Conservation (phyloP, 1,140 invertebrate genomes). For the Nomia melanderi region DNA sequence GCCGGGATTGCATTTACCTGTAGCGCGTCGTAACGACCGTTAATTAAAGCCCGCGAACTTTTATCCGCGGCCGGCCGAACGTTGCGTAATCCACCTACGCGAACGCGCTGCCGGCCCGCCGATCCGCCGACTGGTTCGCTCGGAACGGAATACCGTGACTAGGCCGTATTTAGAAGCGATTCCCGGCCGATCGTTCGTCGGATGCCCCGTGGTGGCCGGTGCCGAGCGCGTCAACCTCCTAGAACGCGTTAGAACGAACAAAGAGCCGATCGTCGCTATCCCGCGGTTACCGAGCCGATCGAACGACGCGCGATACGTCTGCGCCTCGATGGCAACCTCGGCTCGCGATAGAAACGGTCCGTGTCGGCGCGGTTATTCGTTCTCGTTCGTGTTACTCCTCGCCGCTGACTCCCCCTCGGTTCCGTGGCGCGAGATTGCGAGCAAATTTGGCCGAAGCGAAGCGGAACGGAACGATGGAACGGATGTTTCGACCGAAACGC, state of each 20-base stretch:
- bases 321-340: conserved; percentile 30
- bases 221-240: neutral
- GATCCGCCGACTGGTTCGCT: conserved; percentile 13
- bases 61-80: conserved; percentile 9
- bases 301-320: conserved; percentile 20
- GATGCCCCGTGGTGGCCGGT: neutral
- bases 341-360: conserved; percentile 22
- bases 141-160: neutral
- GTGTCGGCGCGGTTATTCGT: conserved; percentile 20
- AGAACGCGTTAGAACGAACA: conserved; percentile 16
- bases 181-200: neutral
- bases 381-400: conserved; percentile 14
- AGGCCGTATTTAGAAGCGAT: conserved; percentile 14
- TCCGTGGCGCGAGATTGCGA: too few relatives aligned
- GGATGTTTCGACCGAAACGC: too few relatives aligned
- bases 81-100: conserved; percentile 50
- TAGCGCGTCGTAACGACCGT: conserved; percentile 46
- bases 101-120: neutral
- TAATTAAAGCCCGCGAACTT: conserved; percentile 55
- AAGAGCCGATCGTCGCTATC: neutral
- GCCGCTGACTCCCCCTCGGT: neutral
- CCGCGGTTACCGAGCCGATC: neutral
- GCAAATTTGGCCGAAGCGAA: neutral
- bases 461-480: conserved; percentile 49
- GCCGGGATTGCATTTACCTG: conserved; percentile 55